Evolutionary conservation across 2,113 vertebrate genomes (phyloP), one percentile per base, ranked within the genome.

Genomic region (Cochlearius cochlearius): DNA sequence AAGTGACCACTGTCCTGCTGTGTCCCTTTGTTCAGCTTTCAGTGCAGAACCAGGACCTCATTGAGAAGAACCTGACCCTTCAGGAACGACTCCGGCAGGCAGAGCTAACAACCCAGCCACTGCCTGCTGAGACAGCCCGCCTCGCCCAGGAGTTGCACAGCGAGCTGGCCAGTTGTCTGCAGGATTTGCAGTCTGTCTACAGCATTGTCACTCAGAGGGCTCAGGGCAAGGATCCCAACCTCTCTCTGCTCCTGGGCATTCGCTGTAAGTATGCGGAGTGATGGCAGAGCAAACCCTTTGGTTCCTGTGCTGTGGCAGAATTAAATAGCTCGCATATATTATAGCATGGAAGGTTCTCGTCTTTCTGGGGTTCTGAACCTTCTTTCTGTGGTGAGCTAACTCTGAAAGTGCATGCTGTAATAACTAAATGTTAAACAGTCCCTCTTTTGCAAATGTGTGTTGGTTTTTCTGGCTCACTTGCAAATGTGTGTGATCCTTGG

Each of bases 181-280:
- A 98, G 75, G 99, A 99, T 90, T 92, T 99, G 59, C 99, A 98
- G 91, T 99, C 99, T 43, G 98, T 99, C 94, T 99, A 98, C 97
- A 99, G 98, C 97, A 98, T 99, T 18, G 98, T 99, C 94, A 99
- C 98, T 41, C 99, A 99, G 94, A 98, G 99, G 77, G 98, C 99
- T 26, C 99, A 99, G 96, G 99, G 99, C 56, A 98, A 98, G 32
- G 98, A 99, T 95, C 99, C 99, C 93, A 99, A 99, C 97, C 98
- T 99, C 74, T 99, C 99, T 36, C 97, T 99, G 97, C 98, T 99
- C 92, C 98, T 99, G 11, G 99, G 99, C 38, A 99, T 99, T 98
- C 98, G 97, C 66, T 98, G 99, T 99, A 95, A 99, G 99, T 98
- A 55, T 41, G 45, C 1, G 0, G 55, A 52, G 60, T 1, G 6